Base-by-base conservation (phyloP, 2,113 vertebrate species). In the Amazona vittata region DNA sequence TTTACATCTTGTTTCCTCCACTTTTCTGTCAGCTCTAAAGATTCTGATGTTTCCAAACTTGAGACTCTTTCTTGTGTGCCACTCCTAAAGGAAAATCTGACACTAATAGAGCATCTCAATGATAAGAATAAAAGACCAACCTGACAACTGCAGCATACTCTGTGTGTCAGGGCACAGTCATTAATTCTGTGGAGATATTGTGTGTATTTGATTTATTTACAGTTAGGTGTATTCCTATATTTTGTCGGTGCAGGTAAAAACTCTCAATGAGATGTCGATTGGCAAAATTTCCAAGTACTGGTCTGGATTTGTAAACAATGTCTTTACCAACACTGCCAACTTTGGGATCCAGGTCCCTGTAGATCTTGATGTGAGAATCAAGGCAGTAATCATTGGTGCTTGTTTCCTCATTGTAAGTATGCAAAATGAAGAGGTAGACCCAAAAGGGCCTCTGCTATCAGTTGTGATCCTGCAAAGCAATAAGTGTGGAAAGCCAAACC, bases 221-320 rank as follows among this genome's bases (percentile, higher is more conserved):
- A 14, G 65, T 53, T 69, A 35, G 22, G 52, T 16, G 41, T 67
- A 43, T 15, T 37, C 41, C 28, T 76, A 1, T 28, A 80, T 96
- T 95, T 93, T 2, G 52, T 89, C 92, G 77, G 28, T 89, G 49
- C 81, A 99, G 99, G 98, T 99, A 84, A 97, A 98, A 96, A 98
- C 99, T 47, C 97, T 99, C 96, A 98, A 99, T 93, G 99, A 99
- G 96, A 98, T 98, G 90, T 98, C 98, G 2, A 98, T 99, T 39
- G 99, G 99, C 53, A 99, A 99, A 97, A 99, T 99, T 97, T 99
- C 99, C 44, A 99, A 99, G 83, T 99, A 99, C 90, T 99, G 99
- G 99, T 98, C 99, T 2, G 99, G 99, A 47, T 99, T 99, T 85
- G 98, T 99, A 29, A 99, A 99, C 73, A 98, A 99, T 3, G 98